phyloP scores from a whole-genome alignment of 2,113 vertebrate species.

The Murina feae region DNA sequence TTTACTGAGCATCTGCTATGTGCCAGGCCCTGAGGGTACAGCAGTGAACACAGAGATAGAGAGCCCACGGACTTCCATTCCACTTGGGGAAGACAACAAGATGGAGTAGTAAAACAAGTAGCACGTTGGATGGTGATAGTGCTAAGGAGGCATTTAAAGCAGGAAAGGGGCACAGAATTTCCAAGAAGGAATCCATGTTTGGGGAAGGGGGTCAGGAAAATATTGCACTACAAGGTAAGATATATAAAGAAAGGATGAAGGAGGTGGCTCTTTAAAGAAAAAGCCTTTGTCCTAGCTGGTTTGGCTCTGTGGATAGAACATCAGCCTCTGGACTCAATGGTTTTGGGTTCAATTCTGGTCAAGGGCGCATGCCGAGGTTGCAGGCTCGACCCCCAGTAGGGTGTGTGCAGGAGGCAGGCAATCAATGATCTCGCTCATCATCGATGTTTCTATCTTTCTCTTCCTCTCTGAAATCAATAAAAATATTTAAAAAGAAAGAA shows the following conservation, averaged over 20 bases:
- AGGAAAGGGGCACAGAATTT: not conserved
- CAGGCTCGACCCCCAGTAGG: too few species aligned
- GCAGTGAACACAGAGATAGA: accelerated
- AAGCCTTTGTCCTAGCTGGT: not conserved
- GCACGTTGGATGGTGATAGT: not conserved
- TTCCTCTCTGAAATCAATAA: too few species aligned
- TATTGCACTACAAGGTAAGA: not conserved
- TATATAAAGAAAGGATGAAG: not conserved
- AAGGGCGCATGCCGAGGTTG: too few species aligned
- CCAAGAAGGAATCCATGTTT: not conserved
- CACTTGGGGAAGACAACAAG: not conserved
- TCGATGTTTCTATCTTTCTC: too few species aligned
- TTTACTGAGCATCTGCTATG: not conserved
- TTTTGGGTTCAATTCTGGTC: too few species aligned
- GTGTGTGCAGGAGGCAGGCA: too few species aligned
- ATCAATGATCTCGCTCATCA: too few species aligned
- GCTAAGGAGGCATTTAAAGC: not conserved
- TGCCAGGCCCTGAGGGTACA: not conserved
- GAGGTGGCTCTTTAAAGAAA: not conserved
- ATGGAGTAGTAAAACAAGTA: not conserved
- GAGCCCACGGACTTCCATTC: not conserved
- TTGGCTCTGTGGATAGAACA: too few species aligned
- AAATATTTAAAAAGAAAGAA: too few species aligned
- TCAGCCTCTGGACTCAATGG: too few species aligned
- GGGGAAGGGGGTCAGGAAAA: not conserved